phyloP scores from a whole-genome alignment of 2,888 invertebrate species.

The Spilosoma lubricipeda region DNA sequence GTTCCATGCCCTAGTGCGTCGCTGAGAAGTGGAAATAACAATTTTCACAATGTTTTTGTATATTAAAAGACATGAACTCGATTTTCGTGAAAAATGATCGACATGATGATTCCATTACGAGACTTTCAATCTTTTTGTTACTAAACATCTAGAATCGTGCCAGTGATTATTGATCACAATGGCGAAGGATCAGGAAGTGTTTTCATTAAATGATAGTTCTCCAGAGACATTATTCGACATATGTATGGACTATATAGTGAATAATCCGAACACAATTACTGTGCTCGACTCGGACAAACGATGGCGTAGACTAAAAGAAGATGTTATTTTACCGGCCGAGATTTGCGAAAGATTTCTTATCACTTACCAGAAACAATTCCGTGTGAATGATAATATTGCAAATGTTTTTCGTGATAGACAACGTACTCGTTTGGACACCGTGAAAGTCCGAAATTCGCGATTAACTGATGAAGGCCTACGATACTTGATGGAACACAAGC shows the following conservation, averaged over 20 bases:
- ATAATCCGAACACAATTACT: conserved; percentile 88
- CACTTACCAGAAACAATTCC: conserved; percentile 83
- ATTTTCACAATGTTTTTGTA: conserved; percentile 26
- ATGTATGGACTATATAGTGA: conserved; percentile 88
- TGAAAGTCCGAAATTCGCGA: conserved; percentile 90
- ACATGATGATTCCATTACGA: conserved; percentile 56
- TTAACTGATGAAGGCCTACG: conserved; percentile 91
- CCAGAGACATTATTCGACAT: conserved; percentile 88
- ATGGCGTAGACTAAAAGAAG: conserved; percentile 85
- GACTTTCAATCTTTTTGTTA: conserved; percentile 55
- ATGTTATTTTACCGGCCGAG: conserved; percentile 89
- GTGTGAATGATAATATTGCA: conserved; percentile 89
- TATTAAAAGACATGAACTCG: conserved; percentile 24
- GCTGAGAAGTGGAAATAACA: conserved; percentile 5
- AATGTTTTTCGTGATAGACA: conserved; percentile 89
- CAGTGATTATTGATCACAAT: conserved; percentile 57
- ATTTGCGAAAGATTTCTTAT: conserved; percentile 90
- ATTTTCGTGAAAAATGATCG: conserved; percentile 28
- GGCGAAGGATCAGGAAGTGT: conserved; percentile 62
- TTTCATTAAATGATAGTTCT: conserved; percentile 67
- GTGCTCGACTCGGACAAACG: conserved; percentile 76
- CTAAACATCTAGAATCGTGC: conserved; percentile 50
- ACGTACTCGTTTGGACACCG: conserved; percentile 89
- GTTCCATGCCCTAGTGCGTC: background rate
- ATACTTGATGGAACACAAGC: conserved; percentile 90